A percentile compares a stretch with the other conserved stretches of the same genome.
These are phyloP conservation scores for Etheostoma perlongum DNA, from an alignment of 2,797 vertebrate genomes.

Conservation along the genomic window DNA sequence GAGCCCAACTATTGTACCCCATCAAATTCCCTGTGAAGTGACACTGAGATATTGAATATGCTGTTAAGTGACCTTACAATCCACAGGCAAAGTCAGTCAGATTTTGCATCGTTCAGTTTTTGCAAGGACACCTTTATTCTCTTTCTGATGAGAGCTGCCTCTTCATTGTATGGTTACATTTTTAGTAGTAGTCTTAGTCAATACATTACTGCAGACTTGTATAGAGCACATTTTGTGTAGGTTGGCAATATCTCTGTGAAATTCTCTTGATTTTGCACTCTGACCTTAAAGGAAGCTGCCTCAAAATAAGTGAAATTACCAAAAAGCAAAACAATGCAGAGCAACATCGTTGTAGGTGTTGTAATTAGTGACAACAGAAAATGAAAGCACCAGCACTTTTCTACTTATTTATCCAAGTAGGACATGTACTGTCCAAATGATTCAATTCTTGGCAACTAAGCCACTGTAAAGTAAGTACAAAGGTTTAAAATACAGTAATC, in stretches of 20 bases:
- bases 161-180: not conserved
- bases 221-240: constrained; percentile 13
- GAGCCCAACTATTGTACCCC: constrained; percentile 7
- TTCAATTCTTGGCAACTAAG: constrained; percentile 29
- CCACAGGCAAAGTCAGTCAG: not conserved
- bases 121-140: not conserved
- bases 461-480: constrained; percentile 20
- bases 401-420: not conserved
- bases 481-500: constrained; percentile 26
- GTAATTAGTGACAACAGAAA: constrained; percentile 30
- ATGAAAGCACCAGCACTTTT: constrained; percentile 30
- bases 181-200: not conserved
- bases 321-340: constrained; percentile 19
- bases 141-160: not conserved
- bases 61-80: constrained; percentile 15
- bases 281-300: constrained; percentile 26
- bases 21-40: constrained; percentile 46
- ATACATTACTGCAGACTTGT: constrained; percentile 1
- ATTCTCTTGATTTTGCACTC: constrained; percentile 21
- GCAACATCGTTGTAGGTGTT: not conserved
- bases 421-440: constrained; percentile 5
- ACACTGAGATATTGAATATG: constrained; percentile 36
- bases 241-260: constrained; percentile 2
- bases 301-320: constrained; percentile 26
- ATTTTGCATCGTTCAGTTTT: not conserved